Evolutionary conservation across 2,797 vertebrate species (phyloP).

Genomic region (Borostomias antarcticus): DNA sequence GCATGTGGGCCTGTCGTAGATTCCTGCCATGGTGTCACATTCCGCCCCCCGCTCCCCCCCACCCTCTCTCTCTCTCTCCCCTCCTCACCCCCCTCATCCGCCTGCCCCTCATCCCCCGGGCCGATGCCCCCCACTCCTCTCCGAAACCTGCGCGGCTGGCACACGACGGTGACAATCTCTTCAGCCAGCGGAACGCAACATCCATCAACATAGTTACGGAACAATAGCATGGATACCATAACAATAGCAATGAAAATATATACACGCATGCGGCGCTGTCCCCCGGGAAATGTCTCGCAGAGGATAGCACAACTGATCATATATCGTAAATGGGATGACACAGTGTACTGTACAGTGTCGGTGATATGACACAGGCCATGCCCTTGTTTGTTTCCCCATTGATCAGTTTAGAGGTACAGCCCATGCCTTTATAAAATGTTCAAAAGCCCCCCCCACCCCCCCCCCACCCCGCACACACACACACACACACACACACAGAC

Average conservation of each 20-base stretch:
- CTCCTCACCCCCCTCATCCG: slow-evolving; percentile 48
- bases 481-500: too few relatives aligned
- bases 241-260: too few relatives aligned
- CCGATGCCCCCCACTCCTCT: slow-evolving; percentile 47
- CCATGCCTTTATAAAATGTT: too few relatives aligned
- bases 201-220: not conserved
- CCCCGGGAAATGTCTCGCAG: not conserved
- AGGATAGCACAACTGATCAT: too few relatives aligned
- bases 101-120: slow-evolving; percentile 40
- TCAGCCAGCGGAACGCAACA: not conserved
- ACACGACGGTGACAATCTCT: slow-evolving; percentile 42
- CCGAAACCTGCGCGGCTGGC: slow-evolving; percentile 46
- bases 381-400: too few relatives aligned
- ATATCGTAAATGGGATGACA: too few relatives aligned
- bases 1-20: slow-evolving; percentile 61
- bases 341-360: too few relatives aligned
- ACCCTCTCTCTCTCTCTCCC: slow-evolving; percentile 46
- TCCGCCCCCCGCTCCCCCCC: slow-evolving; percentile 47
- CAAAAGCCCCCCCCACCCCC: too few relatives aligned
- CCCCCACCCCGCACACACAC: too few relatives aligned
- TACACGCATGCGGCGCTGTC: not conserved
- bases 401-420: too few relatives aligned
- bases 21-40: slow-evolving; percentile 75
- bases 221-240: not conserved
- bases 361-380: too few relatives aligned